Percentiles rank a stretch among this genome's conserved stretches.
Evolutionary conservation across 1,140 invertebrate species (phyloP).

Genomic region (Caenorhabditis brenneri): DNA sequence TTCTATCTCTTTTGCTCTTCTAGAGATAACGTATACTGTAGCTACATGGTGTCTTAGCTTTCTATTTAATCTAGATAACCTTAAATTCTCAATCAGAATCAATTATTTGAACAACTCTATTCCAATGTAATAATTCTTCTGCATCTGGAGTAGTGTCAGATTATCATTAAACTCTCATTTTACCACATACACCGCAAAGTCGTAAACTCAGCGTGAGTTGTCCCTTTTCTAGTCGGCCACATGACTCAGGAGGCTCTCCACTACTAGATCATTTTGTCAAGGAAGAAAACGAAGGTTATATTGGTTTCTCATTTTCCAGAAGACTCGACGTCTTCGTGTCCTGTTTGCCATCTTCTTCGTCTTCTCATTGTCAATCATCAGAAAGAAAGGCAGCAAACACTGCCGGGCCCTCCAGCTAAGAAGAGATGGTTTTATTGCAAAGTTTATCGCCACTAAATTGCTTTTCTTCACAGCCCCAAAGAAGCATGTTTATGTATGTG

Average conservation of each 20-base stretch:
- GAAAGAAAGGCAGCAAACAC: slow-evolving; percentile 8
- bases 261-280: background rate
- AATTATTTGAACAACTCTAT: slow-evolving; percentile 1
- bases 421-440: slow-evolving; percentile 36
- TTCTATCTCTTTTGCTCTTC: no score
- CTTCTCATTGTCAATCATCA: slow-evolving; percentile 37
- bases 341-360: slow-evolving; percentile 13
- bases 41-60: no score
- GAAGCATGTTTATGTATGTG: slow-evolving; percentile 42
- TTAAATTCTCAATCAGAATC: no score
- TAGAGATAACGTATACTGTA: no score
- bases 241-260: background rate
- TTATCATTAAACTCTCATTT: slow-evolving; percentile 35
- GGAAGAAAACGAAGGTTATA: slow-evolving; percentile 28
- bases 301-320: slow-evolving; percentile 32
- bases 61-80: no score
- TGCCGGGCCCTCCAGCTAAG: background rate
- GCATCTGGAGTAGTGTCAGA: slow-evolving; percentile 28
- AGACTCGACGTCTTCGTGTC: slow-evolving; percentile 32
- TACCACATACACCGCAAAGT: slow-evolving; percentile 28
- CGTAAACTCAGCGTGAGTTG: slow-evolving; percentile 31
- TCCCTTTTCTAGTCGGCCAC: background rate
- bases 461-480: slow-evolving; percentile 31
- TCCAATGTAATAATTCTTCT: slow-evolving; percentile 1
- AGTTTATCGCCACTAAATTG: slow-evolving; percentile 43